Evolutionary conservation across 2,888 invertebrate genomes (phyloP).

Genomic region (Lepidonotus clava): DNA sequence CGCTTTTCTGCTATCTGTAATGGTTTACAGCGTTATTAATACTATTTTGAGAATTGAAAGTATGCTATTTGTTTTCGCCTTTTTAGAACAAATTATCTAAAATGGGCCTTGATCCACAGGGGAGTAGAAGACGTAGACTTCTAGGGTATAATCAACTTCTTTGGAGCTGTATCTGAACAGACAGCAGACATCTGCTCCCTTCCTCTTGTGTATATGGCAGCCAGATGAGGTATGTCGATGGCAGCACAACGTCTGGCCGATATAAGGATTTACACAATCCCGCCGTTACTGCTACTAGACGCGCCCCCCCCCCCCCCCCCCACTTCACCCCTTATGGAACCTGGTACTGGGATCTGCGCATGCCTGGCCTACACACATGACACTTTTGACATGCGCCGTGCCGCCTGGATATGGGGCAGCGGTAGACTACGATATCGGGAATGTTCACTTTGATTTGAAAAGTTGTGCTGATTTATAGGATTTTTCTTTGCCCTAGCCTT

Average conservation of each 20-base stretch:
- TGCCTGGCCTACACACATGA: neutral
- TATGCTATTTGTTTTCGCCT: too few relatives aligned
- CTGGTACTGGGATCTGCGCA: slow-evolving; percentile 24
- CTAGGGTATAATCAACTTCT: too few relatives aligned
- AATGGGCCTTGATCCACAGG: too few relatives aligned
- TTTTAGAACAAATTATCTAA: too few relatives aligned
- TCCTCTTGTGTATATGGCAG: neutral
- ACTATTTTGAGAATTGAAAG: too few relatives aligned
- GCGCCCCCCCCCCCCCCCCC: too few relatives aligned
- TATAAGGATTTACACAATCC: slow-evolving; percentile 14
- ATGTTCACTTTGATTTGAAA: slow-evolving; percentile 10
- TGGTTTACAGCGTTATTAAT: too few relatives aligned
- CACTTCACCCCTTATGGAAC: neutral
- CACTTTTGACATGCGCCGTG: neutral
- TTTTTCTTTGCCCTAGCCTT: neutral
- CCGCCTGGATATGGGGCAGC: neutral
- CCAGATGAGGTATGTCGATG: neutral
- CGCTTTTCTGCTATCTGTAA: too few relatives aligned
- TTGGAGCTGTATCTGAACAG: neutral
- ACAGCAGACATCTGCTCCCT: slow-evolving; percentile 1
- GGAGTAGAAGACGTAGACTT: too few relatives aligned
- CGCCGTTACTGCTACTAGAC: too few relatives aligned
- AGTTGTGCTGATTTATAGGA: neutral
- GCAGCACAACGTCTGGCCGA: neutral
- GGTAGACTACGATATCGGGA: neutral